Evolutionary conservation across 2,888 invertebrate genomes (phyloP), one percentile per base, ranked within the genome.

Genomic region (Synergus gifuensis): DNA sequence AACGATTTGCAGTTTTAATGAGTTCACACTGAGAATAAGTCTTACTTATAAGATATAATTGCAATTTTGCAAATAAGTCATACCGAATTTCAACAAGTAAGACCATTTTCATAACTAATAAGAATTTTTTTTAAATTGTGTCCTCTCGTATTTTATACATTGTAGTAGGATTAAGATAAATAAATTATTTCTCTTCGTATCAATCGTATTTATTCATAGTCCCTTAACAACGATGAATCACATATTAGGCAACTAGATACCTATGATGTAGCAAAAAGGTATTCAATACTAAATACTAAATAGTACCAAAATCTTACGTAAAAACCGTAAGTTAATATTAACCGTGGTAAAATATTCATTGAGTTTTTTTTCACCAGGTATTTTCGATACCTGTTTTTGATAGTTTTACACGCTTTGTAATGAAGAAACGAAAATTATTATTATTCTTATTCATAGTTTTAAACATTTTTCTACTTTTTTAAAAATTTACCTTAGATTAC

Each of bases 131-230:
- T 16, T n/a, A 54, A 54, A 49, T 42, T 54, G 28, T 54, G 49
- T 54, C 28, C 16, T 36, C 28, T 69, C 16, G 49, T 36, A 46
- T 73, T 73, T 22, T 49, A 40, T 54, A 73, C 36, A 4, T 28
- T 73, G 36, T 73, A 73, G 12, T 73, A 54, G n/a, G 28, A 7
- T 73, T 73, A 73, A 58, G 73, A 54, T 36, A 88, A 90, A 89
- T 90, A 90, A 90, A 90, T 90, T 90, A 90, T 90, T 90, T 88
- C 54, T 77, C 84, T 89, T 89, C 87, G 82, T 88, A 82, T 58
- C 67, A 80, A 63, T 62, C 62, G 28, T 62, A 28, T 62, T 62
- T 62, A 62, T 62, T 62, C 28, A 28, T 62, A 62, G 28, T 62
- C 28, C 14, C 12, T 62, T 11, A 62, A 22, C 14, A 62, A 28